Percentiles rank a stretch among this genome's conserved stretches.
Evolutionary conservation across 2,888 invertebrate species (phyloP).

Genomic region (Spodoptera exigua): DNA sequence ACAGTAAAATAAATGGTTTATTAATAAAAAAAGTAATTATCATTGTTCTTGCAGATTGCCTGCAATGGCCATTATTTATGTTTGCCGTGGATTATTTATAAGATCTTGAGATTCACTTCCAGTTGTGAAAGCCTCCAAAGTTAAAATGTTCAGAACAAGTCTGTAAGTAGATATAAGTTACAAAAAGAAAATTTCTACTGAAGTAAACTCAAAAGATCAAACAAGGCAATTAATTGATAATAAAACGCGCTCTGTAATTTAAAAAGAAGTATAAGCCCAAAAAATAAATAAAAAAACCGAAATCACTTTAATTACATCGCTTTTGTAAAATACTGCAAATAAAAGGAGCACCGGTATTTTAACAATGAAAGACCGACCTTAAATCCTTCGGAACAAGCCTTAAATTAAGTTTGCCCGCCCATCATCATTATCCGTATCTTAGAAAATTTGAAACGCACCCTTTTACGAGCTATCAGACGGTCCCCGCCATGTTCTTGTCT

Average conservation of each 20-base stretch:
- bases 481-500: conserved; percentile 55
- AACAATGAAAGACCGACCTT: conserved; percentile 42
- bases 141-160: too few relatives aligned
- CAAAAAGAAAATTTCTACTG: too few relatives aligned
- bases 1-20: too few relatives aligned
- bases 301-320: conserved; percentile 28
- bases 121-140: too few relatives aligned
- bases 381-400: conserved; percentile 32
- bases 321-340: conserved; percentile 26
- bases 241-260: conserved; percentile 2
- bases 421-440: conserved; percentile 58
- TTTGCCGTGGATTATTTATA: too few relatives aligned
- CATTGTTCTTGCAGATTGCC: too few relatives aligned
- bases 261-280: conserved; percentile 8
- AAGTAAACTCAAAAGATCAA: background rate
- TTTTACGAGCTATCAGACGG: conserved; percentile 55
- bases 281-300: conserved; percentile 9
- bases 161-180: too few relatives aligned
- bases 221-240: conserved; percentile 9
- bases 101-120: too few relatives aligned
- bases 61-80: too few relatives aligned
- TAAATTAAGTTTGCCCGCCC: conserved; percentile 56
- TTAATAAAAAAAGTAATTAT: too few relatives aligned
- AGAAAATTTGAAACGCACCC: conserved; percentile 59
- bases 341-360: conserved; percentile 38